Conservation (phyloP, 2,888 invertebrate species). For the Carcina quercana region DNA sequence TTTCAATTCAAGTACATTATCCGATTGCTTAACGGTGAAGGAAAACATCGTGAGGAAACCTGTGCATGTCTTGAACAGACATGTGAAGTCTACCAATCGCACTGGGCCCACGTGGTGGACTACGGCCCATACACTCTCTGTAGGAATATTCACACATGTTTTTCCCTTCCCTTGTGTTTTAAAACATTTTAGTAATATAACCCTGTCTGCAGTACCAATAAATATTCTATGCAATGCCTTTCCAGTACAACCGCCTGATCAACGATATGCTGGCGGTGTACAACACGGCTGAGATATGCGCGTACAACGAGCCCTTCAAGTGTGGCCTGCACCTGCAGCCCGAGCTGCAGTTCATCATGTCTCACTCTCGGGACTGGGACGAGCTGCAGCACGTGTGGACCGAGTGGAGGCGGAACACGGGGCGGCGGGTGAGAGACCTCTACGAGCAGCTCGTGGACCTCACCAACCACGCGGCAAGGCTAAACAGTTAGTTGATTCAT, state of each 20-base stretch:
- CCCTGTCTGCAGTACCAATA: no score
- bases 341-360: conserved; percentile 85
- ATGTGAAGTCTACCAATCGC: no score
- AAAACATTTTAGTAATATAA: no score
- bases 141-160: no score
- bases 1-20: no score
- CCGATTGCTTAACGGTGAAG: no score
- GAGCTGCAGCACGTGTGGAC: conserved; percentile 92
- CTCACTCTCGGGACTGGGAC: conserved; percentile 85
- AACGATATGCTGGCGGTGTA: conserved; percentile 93
- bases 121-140: no score
- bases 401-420: conserved; percentile 92
- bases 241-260: conserved; percentile 88
- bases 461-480: conserved; percentile 85
- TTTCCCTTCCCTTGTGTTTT: no score
- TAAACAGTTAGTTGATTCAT: conserved; percentile 80
- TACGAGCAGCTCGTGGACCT: conserved; percentile 87
- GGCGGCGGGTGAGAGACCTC: conserved; percentile 83
- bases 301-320: conserved; percentile 87
- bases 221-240: no score
- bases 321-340: conserved; percentile 89
- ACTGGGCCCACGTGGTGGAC: no score
- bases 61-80: no score
- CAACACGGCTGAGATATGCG: conserved; percentile 89
- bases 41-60: no score